Conservation (phyloP, 2,113 vertebrate genomes). For the Mobula hypostoma region DNA sequence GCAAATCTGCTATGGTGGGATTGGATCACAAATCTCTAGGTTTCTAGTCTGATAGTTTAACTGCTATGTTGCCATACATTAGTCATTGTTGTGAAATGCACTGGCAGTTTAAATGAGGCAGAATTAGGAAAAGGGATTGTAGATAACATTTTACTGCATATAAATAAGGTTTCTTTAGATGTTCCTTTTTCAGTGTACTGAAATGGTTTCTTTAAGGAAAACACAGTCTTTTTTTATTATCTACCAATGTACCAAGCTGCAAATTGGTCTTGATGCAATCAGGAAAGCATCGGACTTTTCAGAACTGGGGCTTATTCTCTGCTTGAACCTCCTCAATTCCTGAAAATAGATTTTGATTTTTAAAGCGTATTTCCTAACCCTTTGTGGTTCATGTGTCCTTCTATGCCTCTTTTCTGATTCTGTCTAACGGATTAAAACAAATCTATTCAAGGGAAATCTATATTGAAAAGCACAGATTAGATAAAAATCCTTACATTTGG, state of each 20-base stretch:
- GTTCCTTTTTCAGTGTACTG: neutral
- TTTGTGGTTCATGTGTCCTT: neutral
- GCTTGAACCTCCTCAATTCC: too few species aligned
- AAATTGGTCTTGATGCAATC: neutral
- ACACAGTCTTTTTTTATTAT: neutral
- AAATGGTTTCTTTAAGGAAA: neutral
- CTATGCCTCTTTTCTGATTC: neutral
- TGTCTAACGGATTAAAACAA: neutral
- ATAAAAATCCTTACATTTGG: neutral
- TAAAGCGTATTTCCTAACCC: too few species aligned
- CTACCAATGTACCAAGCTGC: neutral
- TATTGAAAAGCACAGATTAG: neutral
- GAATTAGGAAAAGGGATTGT: neutral
- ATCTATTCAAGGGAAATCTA: neutral
- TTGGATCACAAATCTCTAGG: too few species aligned
- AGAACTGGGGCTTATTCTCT: too few species aligned
- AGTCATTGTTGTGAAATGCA: neutral
- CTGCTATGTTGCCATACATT: too few species aligned
- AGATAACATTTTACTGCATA: neutral
- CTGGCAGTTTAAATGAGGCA: neutral
- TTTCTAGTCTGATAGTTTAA: too few species aligned
- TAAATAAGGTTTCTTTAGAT: neutral
- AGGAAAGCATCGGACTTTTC: neutral
- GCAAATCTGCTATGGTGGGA: too few species aligned
- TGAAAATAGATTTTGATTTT: too few species aligned